Conservation (phyloP, 2,113 vertebrate species). For the Lipophrys pholis region DNA sequence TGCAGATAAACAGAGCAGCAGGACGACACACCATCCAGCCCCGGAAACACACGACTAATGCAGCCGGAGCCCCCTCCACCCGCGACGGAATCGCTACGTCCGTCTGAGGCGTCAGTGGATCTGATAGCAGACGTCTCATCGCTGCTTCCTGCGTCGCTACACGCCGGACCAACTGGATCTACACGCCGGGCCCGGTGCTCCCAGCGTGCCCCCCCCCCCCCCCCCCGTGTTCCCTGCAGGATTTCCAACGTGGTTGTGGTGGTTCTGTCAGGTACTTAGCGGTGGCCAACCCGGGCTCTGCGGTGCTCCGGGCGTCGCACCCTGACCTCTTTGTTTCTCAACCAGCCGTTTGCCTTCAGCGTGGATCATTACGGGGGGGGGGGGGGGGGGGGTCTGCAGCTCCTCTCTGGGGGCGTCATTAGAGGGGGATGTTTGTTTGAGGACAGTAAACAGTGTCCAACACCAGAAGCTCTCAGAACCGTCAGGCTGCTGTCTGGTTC, state of each 20-base stretch:
- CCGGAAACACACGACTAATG: no score
- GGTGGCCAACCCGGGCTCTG: constrained; percentile 21
- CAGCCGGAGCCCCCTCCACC: no score
- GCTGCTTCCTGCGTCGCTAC: constrained; percentile 45
- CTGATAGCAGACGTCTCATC: constrained; percentile 75
- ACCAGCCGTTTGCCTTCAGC: constrained; percentile 77
- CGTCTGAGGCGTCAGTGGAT: constrained; percentile 69
- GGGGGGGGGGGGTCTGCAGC: no score
- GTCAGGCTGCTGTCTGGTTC: no score
- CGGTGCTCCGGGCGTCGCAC: no score
- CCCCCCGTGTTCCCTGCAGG: constrained; percentile 40
- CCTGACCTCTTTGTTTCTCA: constrained; percentile 76
- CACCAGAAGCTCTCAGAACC: no score
- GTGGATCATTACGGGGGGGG: constrained; percentile 77
- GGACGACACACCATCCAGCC: constrained; percentile 17
- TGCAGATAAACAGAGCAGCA: constrained; percentile 38
- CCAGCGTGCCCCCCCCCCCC: constrained; percentile 55
- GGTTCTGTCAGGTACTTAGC: constrained; percentile 70
- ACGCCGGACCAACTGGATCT: constrained; percentile 72
- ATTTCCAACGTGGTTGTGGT: constrained; percentile 35
- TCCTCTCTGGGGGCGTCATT: constrained; percentile 83
- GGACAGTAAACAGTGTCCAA: no score
- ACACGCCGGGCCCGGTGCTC: constrained; percentile 38
- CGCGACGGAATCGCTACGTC: constrained; percentile 81
- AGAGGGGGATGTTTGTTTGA: no score